These are phyloP conservation scores for Nothoprocta perdicaria DNA, from an alignment of 2,113 vertebrate species.

Conservation along the genomic window DNA sequence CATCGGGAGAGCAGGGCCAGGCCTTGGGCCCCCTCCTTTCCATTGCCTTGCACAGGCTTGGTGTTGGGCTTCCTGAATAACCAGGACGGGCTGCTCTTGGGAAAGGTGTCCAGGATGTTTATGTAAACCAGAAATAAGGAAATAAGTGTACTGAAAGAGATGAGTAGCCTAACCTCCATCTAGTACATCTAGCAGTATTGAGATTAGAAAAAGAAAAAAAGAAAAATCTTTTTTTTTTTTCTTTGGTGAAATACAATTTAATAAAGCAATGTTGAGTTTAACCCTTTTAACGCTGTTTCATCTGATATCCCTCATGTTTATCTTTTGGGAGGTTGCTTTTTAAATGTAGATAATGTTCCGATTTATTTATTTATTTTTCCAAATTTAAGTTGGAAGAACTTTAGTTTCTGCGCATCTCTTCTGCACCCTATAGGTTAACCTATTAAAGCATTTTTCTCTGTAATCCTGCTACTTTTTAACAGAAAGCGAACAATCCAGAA, in stretches of 20 bases:
- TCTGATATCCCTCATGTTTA: neutral
- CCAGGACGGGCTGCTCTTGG: fast-evolving
- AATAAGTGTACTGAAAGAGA: neutral
- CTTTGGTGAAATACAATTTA: fast-evolving
- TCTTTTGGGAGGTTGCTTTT: neutral
- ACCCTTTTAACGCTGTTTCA: neutral
- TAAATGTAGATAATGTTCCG: fast-evolving
- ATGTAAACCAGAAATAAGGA: neutral
- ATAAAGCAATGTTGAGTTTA: fast-evolving
- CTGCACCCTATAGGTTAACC: neutral
- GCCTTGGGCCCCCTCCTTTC: neutral
- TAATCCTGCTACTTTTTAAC: neutral
- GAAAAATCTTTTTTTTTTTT: too few relatives aligned
- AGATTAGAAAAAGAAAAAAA: neutral
- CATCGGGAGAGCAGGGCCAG: too few relatives aligned
- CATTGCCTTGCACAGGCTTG: neutral
- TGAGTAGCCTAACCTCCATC: fast-evolving
- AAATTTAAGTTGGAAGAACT: neutral
- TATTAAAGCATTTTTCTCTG: neutral
- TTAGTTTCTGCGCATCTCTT: fast-evolving
- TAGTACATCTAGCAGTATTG: fast-evolving
- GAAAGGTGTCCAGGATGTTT: fast-evolving
- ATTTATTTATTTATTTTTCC: neutral
- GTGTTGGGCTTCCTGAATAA: neutral
- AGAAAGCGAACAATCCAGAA: neutral